Evolutionary conservation across 2,888 invertebrate genomes (phyloP).

Genomic region (Callyntrura sp.): DNA sequence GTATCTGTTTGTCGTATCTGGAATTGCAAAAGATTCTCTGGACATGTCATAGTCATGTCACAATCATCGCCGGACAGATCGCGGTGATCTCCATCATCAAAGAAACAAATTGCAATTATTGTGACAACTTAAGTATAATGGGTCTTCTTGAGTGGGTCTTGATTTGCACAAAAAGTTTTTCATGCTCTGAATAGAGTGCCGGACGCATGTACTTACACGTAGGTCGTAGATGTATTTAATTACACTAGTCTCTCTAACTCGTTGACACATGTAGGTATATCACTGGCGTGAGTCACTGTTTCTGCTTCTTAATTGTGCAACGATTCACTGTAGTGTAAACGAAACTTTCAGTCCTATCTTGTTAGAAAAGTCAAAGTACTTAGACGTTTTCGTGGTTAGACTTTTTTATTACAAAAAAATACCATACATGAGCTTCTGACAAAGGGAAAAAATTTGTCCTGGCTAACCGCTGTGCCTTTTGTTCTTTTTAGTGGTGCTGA

Average conservation of each 20-base stretch:
- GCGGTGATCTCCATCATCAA: slow-evolving; percentile 48
- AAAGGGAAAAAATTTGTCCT: no score
- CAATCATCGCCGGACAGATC: not conserved
- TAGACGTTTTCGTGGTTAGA: no score
- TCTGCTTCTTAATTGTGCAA: not conserved
- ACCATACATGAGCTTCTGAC: no score
- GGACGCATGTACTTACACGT: slow-evolving; percentile 66
- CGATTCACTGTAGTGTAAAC: no score
- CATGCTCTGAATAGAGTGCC: slow-evolving; percentile 68
- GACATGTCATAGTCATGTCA: not conserved
- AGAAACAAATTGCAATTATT: slow-evolving; percentile 40
- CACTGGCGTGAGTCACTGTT: not conserved
- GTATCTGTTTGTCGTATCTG: not conserved
- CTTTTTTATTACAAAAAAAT: no score
- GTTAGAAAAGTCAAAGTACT: no score
- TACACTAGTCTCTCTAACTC: not conserved
- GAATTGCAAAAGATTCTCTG: not conserved
- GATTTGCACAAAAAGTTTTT: slow-evolving; percentile 44
- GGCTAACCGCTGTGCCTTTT: no score
- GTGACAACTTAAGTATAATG: no score
- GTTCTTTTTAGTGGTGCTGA: no score
- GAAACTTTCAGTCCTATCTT: no score
- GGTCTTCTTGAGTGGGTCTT: not conserved
- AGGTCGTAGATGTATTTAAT: not conserved
- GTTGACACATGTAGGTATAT: not conserved